phyloP scores from a whole-genome alignment of 2,888 invertebrate genomes.

The Blastobasis lacticolella region DNA sequence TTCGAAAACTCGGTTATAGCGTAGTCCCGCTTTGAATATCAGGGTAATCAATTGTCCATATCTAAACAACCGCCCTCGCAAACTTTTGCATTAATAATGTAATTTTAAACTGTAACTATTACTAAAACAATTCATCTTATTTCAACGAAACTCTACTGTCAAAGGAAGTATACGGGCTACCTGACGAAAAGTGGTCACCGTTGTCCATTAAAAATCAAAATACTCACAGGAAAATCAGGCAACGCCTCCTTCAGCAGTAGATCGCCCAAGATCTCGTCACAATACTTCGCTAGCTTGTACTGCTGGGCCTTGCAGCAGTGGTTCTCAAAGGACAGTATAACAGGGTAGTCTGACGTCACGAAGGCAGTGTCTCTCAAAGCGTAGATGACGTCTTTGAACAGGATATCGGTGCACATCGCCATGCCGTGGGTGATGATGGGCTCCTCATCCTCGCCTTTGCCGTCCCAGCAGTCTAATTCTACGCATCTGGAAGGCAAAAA shows the following conservation, averaged over 20 bases:
- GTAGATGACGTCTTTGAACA: conserved; percentile 98
- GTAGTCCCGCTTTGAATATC: too few species aligned
- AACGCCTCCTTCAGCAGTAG: conserved; percentile 91
- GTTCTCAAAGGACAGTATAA: conserved; percentile 99
- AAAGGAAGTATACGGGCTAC: too few species aligned
- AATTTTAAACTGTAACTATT: too few species aligned
- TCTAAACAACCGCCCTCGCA: too few species aligned
- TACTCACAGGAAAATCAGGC: conserved; percentile 86
- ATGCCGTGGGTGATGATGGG: conserved; percentile 99
- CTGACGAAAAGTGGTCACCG: too few species aligned
- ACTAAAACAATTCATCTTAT: too few species aligned
- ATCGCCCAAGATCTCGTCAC: conserved; percentile 97
- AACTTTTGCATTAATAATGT: too few species aligned
- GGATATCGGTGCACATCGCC: conserved; percentile 99
- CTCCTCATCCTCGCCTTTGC: conserved; percentile 97
- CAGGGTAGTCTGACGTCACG: conserved; percentile 97
- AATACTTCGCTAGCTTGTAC: conserved; percentile 98
- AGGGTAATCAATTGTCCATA: too few species aligned
- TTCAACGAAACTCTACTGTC: too few species aligned
- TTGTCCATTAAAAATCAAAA: background rate
- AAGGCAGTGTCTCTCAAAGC: conserved; percentile 98
- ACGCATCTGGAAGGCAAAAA: conserved; percentile 82
- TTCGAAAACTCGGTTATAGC: too few species aligned
- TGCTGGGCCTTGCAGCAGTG: conserved; percentile 99
- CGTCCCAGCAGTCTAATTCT: conserved; percentile 99